These are phyloP conservation scores for Mirza zaza DNA, from an alignment of 2,113 vertebrate genomes.

Conservation along the genomic window DNA sequence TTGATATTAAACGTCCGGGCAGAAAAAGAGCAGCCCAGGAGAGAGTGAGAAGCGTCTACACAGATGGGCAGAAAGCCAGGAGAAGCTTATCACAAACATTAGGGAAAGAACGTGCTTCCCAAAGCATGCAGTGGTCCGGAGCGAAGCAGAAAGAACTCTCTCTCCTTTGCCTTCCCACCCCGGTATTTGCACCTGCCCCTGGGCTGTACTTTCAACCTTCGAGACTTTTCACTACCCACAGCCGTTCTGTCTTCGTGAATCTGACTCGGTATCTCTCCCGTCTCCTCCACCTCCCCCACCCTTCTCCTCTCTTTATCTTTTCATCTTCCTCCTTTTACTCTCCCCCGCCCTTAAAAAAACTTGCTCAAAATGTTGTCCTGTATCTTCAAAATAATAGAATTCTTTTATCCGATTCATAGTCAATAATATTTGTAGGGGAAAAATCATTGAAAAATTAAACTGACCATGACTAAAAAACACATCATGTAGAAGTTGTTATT, in stretches of 20 bases:
- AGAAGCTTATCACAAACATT: neutral
- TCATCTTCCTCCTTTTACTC: neutral
- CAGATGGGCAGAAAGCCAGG: accelerated
- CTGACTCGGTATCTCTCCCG: accelerated
- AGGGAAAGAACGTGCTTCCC: neutral
- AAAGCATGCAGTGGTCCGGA: accelerated
- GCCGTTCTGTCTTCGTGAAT: neutral
- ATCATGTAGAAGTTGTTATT: neutral
- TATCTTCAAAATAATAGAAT: neutral
- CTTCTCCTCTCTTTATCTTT: neutral
- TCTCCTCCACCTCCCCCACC: no score
- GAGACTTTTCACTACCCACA: neutral
- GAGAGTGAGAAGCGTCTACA: accelerated
- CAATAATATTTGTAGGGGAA: neutral
- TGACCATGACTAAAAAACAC: neutral
- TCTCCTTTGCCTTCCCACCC: accelerated
- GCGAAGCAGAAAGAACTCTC: neutral
- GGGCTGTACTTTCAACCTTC: accelerated
- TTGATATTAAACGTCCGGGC: neutral
- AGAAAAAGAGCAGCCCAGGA: neutral
- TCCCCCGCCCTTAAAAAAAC: neutral
- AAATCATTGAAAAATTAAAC: neutral
- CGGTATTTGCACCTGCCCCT: accelerated
- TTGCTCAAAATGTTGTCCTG: neutral
- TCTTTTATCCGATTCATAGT: neutral